Evolutionary conservation across 2,113 vertebrate genomes (phyloP), one percentile per base, ranked within the genome.

Genomic region (cattle (Bos taurus)): DNA sequence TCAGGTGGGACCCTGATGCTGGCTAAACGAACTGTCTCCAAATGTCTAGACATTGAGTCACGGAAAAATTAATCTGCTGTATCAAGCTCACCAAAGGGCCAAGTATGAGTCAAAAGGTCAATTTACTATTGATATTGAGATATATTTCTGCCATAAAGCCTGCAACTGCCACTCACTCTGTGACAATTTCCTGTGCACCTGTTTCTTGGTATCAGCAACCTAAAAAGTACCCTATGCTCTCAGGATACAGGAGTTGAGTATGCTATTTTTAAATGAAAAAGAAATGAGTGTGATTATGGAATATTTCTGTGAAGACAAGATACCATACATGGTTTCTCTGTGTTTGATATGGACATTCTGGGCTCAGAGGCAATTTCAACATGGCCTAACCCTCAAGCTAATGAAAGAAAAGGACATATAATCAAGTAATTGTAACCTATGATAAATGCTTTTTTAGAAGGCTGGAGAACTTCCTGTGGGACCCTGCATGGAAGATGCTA

Each of bases 71-170:
- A 40, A 95, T 82, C 85, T 40, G 60, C 46, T 36, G 7, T 64
- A 28, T 96, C 82, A 90, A 25, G 62, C 30, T 96, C 89, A 80
- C 91, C 78, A 78, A 96, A 97, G 93, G 62, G 36, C 81, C 77
- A 77, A 86, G 36, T 82, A 2, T 62, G 56, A 94, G 60, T 95
- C 67, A 71, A 94, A 94, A 91, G 91, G 78, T 84, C 88, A 71
- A 21, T 57, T 77, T 57, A 52, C 67, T 93, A 50, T 67, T 48
- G 78, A 92, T 92, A 62, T 2, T 48, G 9, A 28, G 71, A 43
- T 83, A 40, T 28, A 11, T 95, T 74, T 95, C 64, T 97, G 60
- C 36, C 13, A 30, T 3, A 30, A 86, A 83, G 91, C 48, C 56
- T 89, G 15, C 2, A 10, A 74, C 64, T 36, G 23, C 17, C 87